Evolutionary conservation across 2,888 invertebrate species (phyloP), one percentile per base, ranked within the genome.

Genomic region (Zhengitettix transpicula): DNA sequence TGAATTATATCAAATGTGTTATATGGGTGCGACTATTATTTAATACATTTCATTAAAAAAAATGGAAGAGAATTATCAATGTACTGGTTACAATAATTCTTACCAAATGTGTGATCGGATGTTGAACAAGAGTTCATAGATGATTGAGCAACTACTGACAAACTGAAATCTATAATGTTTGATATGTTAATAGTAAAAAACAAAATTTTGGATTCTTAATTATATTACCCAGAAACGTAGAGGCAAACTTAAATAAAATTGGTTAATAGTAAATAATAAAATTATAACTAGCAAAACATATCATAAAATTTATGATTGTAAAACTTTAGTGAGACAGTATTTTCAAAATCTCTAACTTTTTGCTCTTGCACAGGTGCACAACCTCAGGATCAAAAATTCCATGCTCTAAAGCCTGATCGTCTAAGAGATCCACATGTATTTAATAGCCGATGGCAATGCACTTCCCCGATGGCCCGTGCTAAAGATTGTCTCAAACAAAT

Each of bases 111-210:
- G 77, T 97, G 97, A 75, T 98, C 97, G 67, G 95, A 95, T 66
- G 96, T 96, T 64, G 96, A 96, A 77, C 99, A 99, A 54, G 97
- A 96, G 78, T 99, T 99, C 99, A 99, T 99, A 75, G 99, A 96
- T 57, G 98, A 99, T 81, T 99, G 99, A 73, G 98, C 99, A 71
- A 99, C 96, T 62, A 99, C 99, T 66, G 96, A 96, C 70, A 98
- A 81, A 79, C 97, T 98, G 61, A 96, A 93, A 77, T 98, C 98
- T 70, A 99, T 98, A 67, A 95, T 97, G 75, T 95, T 95, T 64
- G 96, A 95, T 78, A 94, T 97, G 77, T 95, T 91, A 71, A 99
- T 95, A 77, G n/a, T 99, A 99, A 77, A 99, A 99, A 66, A 99
- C 95, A 78, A 98, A 98, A 77, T 98, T 95, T 56, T 99, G 99